phyloP scores from a whole-genome alignment of 2,888 invertebrate genomes.

The Scrobipalpa costella region DNA sequence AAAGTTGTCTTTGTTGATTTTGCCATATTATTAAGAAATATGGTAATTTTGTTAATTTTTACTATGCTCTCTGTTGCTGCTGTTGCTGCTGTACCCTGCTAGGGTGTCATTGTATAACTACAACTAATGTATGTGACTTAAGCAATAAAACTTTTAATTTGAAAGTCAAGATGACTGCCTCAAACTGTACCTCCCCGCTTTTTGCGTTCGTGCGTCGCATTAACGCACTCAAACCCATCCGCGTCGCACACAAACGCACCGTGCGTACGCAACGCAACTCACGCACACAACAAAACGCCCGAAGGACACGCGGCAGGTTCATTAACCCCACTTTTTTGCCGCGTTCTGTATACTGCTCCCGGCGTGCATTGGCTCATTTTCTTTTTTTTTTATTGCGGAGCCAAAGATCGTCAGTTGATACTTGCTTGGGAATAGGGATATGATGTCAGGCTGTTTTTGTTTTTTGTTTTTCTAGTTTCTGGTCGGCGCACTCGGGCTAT shows the following conservation, averaged over 20 bases:
- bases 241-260: constrained; percentile 41
- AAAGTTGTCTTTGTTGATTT: too few species aligned
- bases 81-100: too few species aligned
- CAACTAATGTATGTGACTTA: too few species aligned
- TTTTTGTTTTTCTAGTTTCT: constrained; percentile 24
- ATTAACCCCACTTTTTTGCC: constrained; percentile 76
- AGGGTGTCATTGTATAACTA: too few species aligned
- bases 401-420: constrained; percentile 64
- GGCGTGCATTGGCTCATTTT: constrained; percentile 70
- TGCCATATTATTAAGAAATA: too few species aligned
- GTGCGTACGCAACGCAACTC: constrained; percentile 53
- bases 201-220: constrained; percentile 47
- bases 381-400: constrained; percentile 46
- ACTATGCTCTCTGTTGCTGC: too few species aligned
- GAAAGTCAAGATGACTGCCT: too few species aligned
- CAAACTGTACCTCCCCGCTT: constrained; percentile 35
- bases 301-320: constrained; percentile 77
- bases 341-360: constrained; percentile 67
- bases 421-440: constrained; percentile 66
- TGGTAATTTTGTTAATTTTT: too few species aligned
- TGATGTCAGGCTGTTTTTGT: constrained; percentile 53
- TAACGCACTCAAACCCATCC: constrained; percentile 61
- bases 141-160: too few species aligned
- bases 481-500: constrained; percentile 4
- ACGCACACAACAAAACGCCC: constrained; percentile 60